phyloP scores from a whole-genome alignment of 2,797 vertebrate species.

The Tapera naevia region DNA sequence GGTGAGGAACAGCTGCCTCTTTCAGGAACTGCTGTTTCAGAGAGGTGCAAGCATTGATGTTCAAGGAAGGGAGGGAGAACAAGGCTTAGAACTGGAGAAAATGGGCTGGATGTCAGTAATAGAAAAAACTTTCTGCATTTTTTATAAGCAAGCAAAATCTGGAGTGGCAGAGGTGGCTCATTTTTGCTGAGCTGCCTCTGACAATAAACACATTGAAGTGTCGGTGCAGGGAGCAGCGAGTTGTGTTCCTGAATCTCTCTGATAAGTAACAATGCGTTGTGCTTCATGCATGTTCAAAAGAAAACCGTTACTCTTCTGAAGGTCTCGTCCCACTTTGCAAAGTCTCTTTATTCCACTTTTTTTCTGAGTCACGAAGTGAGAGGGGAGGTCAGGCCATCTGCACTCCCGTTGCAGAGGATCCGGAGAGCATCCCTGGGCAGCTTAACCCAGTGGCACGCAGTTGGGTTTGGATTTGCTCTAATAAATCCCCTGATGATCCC shows the following conservation, averaged over 20 bases:
- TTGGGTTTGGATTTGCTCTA: not conserved
- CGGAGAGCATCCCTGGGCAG: not conserved
- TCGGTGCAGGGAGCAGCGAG: not conserved
- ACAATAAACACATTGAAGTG: not conserved
- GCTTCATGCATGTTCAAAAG: not conserved
- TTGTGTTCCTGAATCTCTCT: not conserved
- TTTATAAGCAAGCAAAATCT: not conserved
- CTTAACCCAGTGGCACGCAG: not conserved
- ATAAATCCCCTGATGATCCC: not conserved
- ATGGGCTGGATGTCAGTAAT: not conserved
- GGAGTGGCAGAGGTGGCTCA: not conserved
- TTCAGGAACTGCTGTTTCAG: not conserved
- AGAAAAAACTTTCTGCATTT: not conserved
- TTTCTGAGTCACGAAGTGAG: not conserved
- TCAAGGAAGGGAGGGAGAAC: not conserved
- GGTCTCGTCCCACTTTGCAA: not conserved
- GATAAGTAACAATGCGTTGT: not conserved
- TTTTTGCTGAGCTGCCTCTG: constrained; percentile 7
- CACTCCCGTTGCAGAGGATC: not conserved
- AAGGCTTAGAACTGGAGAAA: not conserved
- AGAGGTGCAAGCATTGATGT: not conserved
- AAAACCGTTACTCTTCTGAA: not conserved
- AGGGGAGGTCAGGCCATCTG: not conserved
- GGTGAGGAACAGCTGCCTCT: not conserved
- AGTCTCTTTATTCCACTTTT: not conserved